Evolutionary conservation across 2,113 vertebrate species (phyloP).

Genomic region (Electrona antarctica): DNA sequence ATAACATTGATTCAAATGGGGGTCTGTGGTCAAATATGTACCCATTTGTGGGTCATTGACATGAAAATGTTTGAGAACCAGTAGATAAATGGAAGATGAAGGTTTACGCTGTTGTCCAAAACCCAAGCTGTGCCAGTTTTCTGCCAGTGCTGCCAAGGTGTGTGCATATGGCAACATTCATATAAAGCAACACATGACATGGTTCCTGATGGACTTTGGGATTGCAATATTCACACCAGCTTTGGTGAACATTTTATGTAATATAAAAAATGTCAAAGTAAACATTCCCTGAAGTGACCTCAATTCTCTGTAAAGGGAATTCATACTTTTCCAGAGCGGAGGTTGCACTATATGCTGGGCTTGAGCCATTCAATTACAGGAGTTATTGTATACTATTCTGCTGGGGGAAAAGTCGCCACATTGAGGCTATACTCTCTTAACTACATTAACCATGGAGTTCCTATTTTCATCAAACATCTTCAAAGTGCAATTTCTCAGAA

Average conservation of each 20-base stretch:
- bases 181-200: slow-evolving; percentile 15
- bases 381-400: slow-evolving; percentile 2
- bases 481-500: too few species aligned
- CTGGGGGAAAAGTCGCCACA: background rate
- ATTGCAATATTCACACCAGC: slow-evolving; percentile 16
- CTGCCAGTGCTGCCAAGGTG: slow-evolving; percentile 1
- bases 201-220: slow-evolving; percentile 8
- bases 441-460: too few species aligned
- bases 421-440: too few species aligned
- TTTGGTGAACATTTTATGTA: slow-evolving; percentile 6
- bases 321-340: too few species aligned
- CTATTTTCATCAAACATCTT: too few species aligned
- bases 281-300: background rate
- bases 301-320: background rate
- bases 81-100: slow-evolving; percentile 3
- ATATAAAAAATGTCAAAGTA: slow-evolving; percentile 4
- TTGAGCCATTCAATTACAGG: slow-evolving; percentile 6
- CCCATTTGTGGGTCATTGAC: too few species aligned
- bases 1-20: too few species aligned
- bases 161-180: background rate
- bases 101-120: background rate
- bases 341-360: too few species aligned
- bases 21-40: too few species aligned
- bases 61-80: too few species aligned
- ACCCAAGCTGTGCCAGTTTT: background rate